Evolutionary conservation across 1,140 invertebrate species (phyloP).

Genomic region (Psix sp.): DNA sequence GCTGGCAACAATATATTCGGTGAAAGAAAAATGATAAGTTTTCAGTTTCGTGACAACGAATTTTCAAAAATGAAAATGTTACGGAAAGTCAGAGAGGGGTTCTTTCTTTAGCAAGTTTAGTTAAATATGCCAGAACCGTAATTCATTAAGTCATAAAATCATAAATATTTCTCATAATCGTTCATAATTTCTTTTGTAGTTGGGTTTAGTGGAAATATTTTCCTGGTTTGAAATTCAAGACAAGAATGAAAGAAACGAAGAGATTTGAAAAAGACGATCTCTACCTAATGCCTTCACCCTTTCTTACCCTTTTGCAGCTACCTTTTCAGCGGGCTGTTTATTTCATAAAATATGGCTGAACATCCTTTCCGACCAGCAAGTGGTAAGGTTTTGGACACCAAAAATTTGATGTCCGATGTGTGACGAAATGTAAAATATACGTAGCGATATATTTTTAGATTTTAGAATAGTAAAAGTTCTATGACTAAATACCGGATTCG

Average conservation of each 20-base stretch:
- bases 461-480: too few relatives aligned
- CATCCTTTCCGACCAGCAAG: background rate
- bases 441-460: too few relatives aligned
- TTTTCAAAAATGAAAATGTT: slow-evolving; percentile 23
- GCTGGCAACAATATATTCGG: slow-evolving; percentile 26
- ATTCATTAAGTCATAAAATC: slow-evolving; percentile 55
- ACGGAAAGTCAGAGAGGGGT: slow-evolving; percentile 15
- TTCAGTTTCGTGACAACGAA: slow-evolving; percentile 23
- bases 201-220: slow-evolving; percentile 10
- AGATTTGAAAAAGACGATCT: background rate
- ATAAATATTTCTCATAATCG: slow-evolving; percentile 60
- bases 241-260: slow-evolving; percentile 1
- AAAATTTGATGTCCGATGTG: too few relatives aligned
- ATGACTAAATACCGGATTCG: too few relatives aligned
- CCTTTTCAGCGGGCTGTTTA: background rate
- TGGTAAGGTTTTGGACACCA: background rate
- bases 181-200: slow-evolving; percentile 46
- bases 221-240: slow-evolving; percentile 20
- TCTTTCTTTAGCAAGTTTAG: slow-evolving; percentile 4
- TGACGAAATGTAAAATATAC: too few relatives aligned
- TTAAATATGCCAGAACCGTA: slow-evolving; percentile 9
- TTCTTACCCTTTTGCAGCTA: background rate
- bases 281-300: background rate
- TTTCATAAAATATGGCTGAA: too few relatives aligned
- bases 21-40: slow-evolving; percentile 49